phyloP scores from a whole-genome alignment of 2,797 vertebrate genomes.

The Rhynchonycteris naso region DNA sequence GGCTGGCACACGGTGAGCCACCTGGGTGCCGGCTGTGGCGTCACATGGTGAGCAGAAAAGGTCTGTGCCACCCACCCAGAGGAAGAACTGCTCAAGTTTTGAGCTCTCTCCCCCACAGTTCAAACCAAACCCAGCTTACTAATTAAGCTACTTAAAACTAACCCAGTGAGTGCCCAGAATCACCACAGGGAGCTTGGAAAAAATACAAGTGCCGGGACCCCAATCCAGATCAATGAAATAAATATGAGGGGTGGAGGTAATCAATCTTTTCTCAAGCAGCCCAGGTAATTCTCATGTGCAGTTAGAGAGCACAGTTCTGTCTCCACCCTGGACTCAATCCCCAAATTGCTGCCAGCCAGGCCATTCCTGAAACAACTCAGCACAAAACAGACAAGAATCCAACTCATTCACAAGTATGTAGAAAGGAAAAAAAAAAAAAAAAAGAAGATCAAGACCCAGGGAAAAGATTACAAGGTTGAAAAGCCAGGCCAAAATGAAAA shows the following conservation, averaged over 20 bases:
- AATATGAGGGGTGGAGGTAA: not conserved
- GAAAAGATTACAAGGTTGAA: not conserved
- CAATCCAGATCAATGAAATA: not conserved
- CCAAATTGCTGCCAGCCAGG: not conserved
- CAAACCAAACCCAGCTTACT: constrained; percentile 13
- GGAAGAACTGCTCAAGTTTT: not conserved
- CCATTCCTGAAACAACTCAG: not conserved
- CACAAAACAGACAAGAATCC: not conserved
- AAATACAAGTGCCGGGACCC: not conserved
- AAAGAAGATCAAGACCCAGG: not conserved
- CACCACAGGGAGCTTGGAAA: not conserved
- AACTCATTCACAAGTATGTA: not conserved
- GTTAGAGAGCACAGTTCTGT: too few species aligned
- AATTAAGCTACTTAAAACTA: not conserved
- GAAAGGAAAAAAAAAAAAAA: not conserved
- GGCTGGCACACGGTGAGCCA: too few species aligned
- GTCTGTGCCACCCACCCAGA: not conserved
- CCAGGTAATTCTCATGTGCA: not conserved
- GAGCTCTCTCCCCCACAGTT: not conserved
- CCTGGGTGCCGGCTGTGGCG: not conserved
- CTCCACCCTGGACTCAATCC: not conserved
- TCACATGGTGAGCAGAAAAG: not conserved
- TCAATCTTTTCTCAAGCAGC: not conserved
- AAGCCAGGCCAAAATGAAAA: not conserved
- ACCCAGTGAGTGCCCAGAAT: not conserved